Conservation (phyloP, 2,113 vertebrate species). For the Rhynchopsitta pachyrhyncha region DNA sequence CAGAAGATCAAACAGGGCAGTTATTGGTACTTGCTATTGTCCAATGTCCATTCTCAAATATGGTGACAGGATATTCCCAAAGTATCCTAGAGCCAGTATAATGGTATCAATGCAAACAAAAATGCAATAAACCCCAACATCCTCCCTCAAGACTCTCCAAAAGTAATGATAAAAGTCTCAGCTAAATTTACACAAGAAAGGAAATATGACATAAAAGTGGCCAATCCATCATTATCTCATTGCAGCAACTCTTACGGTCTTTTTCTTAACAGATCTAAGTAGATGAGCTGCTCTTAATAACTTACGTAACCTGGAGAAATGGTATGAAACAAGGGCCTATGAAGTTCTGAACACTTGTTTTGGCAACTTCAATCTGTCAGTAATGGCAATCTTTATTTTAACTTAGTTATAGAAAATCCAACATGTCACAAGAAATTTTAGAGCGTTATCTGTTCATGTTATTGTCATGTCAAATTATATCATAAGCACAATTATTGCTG, state of each 20-base stretch:
- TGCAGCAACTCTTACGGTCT: constrained; percentile 7
- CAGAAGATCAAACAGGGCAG: constrained; percentile 84
- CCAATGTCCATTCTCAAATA: constrained; percentile 66
- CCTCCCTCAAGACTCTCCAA: not conserved
- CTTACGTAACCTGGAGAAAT: not conserved
- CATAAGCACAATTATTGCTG: not conserved
- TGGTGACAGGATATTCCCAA: constrained; percentile 68
- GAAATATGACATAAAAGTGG: constrained; percentile 48
- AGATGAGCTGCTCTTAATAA: not conserved
- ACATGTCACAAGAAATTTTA: not conserved
- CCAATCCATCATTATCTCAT: constrained; percentile 33
- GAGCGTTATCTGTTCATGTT: not conserved
- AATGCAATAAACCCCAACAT: not conserved
- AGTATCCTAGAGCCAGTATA: constrained; percentile 27
- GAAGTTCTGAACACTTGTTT: constrained; percentile 24
- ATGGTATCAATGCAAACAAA: constrained; percentile 43
- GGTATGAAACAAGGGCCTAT: not conserved
- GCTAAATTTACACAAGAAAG: constrained; percentile 61
- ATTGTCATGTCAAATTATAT: not conserved
- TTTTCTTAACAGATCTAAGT: constrained; percentile 27
- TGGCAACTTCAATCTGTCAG: not conserved
- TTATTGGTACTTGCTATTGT: constrained; percentile 84
- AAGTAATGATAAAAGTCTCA: constrained; percentile 35
- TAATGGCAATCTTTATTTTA: not conserved
- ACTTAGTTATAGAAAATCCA: not conserved